Base-by-base conservation (phyloP, 2,888 invertebrate species). In the Apoda limacodes region DNA sequence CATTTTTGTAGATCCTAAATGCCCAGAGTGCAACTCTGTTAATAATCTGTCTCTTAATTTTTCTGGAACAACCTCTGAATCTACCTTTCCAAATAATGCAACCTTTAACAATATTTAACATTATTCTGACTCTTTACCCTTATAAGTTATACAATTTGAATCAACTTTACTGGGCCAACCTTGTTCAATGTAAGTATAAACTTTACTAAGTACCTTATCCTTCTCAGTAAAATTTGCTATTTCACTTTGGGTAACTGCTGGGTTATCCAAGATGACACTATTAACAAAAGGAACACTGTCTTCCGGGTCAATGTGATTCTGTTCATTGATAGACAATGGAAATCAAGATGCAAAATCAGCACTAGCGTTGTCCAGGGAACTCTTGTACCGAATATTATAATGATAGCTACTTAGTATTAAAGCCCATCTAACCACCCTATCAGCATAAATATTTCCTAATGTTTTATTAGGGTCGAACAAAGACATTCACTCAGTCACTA, bases 381-480 rank as follows among this genome's bases (percentile, higher is more conserved):
- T 5, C 7, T 7, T 17, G 17, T 17, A 17, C 17, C 7, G 5
- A 7, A 17, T 17, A 17, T 6, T 7, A 17, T 17, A 17, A 7
- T 17, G 5, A 17, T 17, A 17, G 7, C 7, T 17, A 7, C 17
- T 17, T 17, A 17, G 7, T 17, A 17, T 17, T 7, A 17, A 17
- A 6, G 17, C 17, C 17, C 17, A 17, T 17, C 17, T 17, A 17
- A 7, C 17, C 17, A 17, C 7, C 17, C 17, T 17, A 17, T 32
- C 32, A 11, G 32, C 32, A 28, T 32, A 32, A 9, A 32, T 27
- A 5, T 3, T 27, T 7, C 27, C 32, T 2, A 23, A 5, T 6
- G 32, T 13, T 23, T 32, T 32, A 21, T 27, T 28, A 9, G 32
- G 32, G 22, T 32, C 6, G 23, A 32, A 32, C 15, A 32, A 12